A percentile compares a stretch with the other conserved stretches of the same genome.
Evolutionary conservation across 2,113 vertebrate species (phyloP).

Genomic region (Semnopithecus entellus): DNA sequence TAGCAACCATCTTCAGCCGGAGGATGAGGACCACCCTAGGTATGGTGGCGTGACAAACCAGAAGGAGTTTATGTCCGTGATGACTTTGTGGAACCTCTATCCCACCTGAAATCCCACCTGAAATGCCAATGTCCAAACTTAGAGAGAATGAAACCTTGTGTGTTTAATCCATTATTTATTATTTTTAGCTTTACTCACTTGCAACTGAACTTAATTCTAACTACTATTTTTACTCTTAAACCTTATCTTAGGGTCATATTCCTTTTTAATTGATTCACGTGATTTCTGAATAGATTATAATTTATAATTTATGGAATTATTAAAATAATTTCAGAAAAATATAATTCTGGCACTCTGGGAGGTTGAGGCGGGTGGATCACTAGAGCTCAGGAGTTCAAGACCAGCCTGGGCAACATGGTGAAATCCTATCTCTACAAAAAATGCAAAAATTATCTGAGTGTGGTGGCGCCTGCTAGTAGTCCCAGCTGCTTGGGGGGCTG

Average conservation of each 20-base stretch:
- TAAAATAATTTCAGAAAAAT: slow-evolving; percentile 29
- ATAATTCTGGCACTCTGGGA: neutral
- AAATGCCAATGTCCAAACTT: neutral
- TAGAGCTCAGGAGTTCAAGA: too few species aligned
- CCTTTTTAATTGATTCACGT: slow-evolving; percentile 3
- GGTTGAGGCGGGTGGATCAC: too few species aligned
- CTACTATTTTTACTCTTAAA: neutral
- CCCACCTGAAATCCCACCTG: neutral
- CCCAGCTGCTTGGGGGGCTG: too few species aligned
- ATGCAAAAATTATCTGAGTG: too few species aligned
- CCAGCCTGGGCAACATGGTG: too few species aligned
- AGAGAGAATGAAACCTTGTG: neutral
- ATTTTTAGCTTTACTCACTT: neutral
- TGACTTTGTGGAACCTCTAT: neutral
- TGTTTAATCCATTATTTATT: neutral
- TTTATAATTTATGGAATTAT: neutral
- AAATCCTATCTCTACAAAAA: too few species aligned
- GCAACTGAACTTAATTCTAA: neutral
- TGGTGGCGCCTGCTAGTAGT: too few species aligned
- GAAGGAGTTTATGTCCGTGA: neutral
- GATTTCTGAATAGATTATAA: neutral
- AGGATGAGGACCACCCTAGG: neutral
- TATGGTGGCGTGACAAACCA: neutral
- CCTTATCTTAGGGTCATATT: neutral
- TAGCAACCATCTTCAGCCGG: neutral